Percentiles rank a stretch among this genome's conserved stretches.
Evolutionary conservation across 2,113 vertebrate species (phyloP).

Genomic region (Erinaceus europaeus): DNA sequence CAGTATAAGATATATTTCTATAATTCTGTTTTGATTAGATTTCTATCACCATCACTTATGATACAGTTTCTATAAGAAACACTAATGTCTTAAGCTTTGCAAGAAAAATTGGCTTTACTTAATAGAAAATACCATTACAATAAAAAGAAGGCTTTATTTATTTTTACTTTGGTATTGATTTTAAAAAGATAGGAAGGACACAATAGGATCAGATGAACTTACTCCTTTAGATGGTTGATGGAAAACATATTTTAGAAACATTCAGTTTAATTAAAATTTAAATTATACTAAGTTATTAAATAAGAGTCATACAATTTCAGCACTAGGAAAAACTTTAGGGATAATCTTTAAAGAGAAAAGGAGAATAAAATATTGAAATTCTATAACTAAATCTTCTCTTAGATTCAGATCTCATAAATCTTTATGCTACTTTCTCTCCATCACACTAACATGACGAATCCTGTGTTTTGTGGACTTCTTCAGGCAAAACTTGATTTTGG

Average conservation of each 20-base stretch:
- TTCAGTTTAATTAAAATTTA: background rate
- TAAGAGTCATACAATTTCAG: background rate
- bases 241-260: background rate
- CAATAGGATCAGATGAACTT: background rate
- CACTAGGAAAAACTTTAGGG: background rate
- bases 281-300: background rate
- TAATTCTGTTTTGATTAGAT: background rate
- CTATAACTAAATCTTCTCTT: background rate
- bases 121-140: background rate
- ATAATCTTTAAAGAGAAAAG: background rate
- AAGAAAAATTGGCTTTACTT: too few relatives aligned
- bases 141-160: background rate
- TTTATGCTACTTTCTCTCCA: background rate
- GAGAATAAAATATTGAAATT: background rate
- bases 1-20: too few relatives aligned
- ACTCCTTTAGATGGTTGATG: background rate
- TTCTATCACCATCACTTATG: background rate
- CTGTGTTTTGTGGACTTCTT: background rate
- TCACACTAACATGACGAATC: background rate
- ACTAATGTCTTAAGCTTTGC: too few relatives aligned
- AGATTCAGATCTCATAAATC: background rate
- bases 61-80: too few relatives aligned
- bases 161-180: background rate
- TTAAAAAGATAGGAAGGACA: background rate
- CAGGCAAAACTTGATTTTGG: conserved; percentile 14